Percentiles rank a stretch among this genome's conserved stretches.
These are phyloP conservation scores for Orthosia gracilis DNA, from an alignment of 2,888 invertebrate genomes.

Conservation along the genomic window DNA sequence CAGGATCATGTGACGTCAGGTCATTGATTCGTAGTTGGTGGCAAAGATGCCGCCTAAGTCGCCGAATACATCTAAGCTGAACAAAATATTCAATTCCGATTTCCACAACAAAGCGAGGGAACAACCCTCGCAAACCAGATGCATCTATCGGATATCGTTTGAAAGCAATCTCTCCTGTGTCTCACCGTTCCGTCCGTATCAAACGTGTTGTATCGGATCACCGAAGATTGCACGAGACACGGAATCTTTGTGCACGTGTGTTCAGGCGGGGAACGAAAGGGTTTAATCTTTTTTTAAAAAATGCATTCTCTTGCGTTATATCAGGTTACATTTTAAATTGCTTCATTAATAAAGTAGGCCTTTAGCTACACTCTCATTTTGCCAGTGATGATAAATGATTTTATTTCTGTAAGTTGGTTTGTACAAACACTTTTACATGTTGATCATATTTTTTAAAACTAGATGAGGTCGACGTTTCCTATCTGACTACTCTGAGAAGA, in stretches of 20 bases:
- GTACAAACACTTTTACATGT: no score
- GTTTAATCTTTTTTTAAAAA: slow-evolving; percentile 3
- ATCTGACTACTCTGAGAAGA: no score
- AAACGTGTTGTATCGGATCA: slow-evolving; percentile 46
- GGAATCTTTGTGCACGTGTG: not conserved
- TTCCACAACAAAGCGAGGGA: slow-evolving; percentile 24
- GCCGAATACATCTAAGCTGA: no score
- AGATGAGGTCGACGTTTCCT: no score
- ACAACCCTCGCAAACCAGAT: slow-evolving; percentile 40
- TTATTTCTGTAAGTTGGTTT: no score
- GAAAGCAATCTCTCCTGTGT: slow-evolving; percentile 53
- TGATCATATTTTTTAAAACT: no score
- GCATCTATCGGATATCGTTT: slow-evolving; percentile 58
- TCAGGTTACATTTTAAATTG: not conserved
- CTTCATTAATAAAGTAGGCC: not conserved
- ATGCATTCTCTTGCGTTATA: not conserved
- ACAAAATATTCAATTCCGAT: slow-evolving; percentile 51
- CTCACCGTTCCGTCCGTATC: slow-evolving; percentile 32
- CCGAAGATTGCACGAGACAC: slow-evolving; percentile 22
- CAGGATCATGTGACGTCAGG: no score
- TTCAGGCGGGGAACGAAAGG: not conserved
- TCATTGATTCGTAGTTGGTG: no score
- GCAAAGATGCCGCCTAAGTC: no score
- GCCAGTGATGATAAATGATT: no score
- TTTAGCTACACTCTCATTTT: no score